These are phyloP conservation scores for Athalia circularis DNA, from an alignment of 2,888 invertebrate genomes.

Conservation along the genomic window DNA sequence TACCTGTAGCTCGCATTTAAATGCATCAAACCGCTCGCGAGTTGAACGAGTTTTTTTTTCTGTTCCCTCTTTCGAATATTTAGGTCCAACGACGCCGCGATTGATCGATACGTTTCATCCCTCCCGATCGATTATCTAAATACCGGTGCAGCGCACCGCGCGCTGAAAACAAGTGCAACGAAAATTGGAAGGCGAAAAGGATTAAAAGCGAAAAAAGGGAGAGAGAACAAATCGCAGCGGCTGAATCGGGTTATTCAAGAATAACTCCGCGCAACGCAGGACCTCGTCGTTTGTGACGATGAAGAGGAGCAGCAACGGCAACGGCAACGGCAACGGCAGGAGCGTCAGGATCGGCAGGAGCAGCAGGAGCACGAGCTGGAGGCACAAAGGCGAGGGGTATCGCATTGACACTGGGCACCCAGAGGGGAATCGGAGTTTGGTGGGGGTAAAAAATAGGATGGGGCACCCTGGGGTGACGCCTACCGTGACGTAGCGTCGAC, in stretches of 20 bases:
- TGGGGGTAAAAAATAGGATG: slow-evolving; percentile 63
- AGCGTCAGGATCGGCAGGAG: slow-evolving; percentile 51
- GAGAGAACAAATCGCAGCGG: no score
- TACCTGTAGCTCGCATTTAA: slow-evolving; percentile 72
- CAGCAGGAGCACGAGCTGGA: slow-evolving; percentile 58
- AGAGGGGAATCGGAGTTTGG: slow-evolving; percentile 61
- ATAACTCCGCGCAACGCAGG: slow-evolving; percentile 70
- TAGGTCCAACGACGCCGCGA: not conserved
- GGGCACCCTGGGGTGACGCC: slow-evolving; percentile 61
- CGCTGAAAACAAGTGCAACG: no score
- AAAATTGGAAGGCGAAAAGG: no score
- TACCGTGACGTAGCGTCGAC: slow-evolving; percentile 71
- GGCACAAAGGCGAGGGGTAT: slow-evolving; percentile 45
- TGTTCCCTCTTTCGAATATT: not conserved
- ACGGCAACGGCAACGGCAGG: slow-evolving; percentile 51
- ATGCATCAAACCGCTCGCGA: slow-evolving; percentile 66
- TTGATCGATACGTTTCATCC: not conserved
- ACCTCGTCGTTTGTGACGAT: slow-evolving; percentile 4
- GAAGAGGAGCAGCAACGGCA: slow-evolving; percentile 47
- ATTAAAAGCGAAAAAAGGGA: no score
- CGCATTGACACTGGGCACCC: slow-evolving; percentile 44
- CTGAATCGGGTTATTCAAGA: slow-evolving; percentile 6
- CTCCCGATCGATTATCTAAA: not conserved
- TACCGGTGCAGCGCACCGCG: slow-evolving; percentile 37
- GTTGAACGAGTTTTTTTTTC: slow-evolving; percentile 38